Conservation (phyloP, 1,140 invertebrate species). For the Mylabris phalerata region DNA sequence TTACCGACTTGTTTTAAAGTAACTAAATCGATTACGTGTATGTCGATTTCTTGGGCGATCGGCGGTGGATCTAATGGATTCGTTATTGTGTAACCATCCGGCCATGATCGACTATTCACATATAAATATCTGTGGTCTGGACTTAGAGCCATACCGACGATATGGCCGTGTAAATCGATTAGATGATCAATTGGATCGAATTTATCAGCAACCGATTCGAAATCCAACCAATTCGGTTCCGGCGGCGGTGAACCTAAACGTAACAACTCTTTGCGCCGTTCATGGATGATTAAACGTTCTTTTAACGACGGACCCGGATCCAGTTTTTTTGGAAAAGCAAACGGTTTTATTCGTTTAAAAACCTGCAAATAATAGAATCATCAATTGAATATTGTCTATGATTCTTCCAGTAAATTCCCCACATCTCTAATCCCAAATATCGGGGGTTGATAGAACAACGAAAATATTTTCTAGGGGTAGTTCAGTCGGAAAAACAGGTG, state of each 20-base stretch:
- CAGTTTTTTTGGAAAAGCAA: slow-evolving; percentile 62
- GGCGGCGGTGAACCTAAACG: slow-evolving; percentile 44
- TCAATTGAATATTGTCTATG: no score
- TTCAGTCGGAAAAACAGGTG: background rate
- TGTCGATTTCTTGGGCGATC: slow-evolving; percentile 87
- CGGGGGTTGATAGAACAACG: no score
- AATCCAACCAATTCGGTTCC: slow-evolving; percentile 63
- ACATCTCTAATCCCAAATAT: no score
- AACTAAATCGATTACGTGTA: slow-evolving; percentile 79
- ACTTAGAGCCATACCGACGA: slow-evolving; percentile 82
- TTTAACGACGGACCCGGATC: slow-evolving; percentile 62
- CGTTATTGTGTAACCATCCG: slow-evolving; percentile 66
- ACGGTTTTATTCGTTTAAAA: slow-evolving; percentile 72
- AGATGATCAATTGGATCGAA: slow-evolving; percentile 77
- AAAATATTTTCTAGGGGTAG: no score
- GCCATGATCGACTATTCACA: slow-evolving; percentile 83
- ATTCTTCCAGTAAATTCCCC: no score
- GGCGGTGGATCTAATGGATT: slow-evolving; percentile 78
- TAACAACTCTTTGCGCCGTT: slow-evolving; percentile 47
- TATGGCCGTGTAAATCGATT: slow-evolving; percentile 83
- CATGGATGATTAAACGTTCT: slow-evolving; percentile 56
- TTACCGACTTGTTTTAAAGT: slow-evolving; percentile 73
- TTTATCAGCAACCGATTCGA: slow-evolving; percentile 59
- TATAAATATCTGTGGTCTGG: slow-evolving; percentile 84
- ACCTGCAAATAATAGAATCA: slow-evolving; percentile 38